These are phyloP conservation scores for Poeciliopsis paucimaculata DNA, from an alignment of 2,797 vertebrate species.

Conservation along the genomic window DNA sequence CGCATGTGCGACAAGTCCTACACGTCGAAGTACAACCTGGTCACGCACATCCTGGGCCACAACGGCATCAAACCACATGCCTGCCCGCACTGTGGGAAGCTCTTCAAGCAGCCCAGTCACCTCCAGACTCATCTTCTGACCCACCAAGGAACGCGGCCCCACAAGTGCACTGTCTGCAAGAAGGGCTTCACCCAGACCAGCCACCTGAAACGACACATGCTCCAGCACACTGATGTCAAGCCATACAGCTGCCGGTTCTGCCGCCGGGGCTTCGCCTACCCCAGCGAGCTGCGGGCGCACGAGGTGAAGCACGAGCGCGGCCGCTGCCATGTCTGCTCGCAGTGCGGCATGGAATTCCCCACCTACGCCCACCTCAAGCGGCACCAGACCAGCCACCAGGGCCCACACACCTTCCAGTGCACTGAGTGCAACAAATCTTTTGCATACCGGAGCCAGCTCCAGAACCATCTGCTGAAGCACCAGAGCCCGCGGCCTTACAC, in stretches of 20 bases:
- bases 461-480: slow-evolving; percentile 97
- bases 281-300: slow-evolving; percentile 94
- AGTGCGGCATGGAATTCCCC: slow-evolving; percentile 97
- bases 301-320: slow-evolving; percentile 95
- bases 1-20: slow-evolving; percentile 98
- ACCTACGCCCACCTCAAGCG: slow-evolving; percentile 96
- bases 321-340: slow-evolving; percentile 92
- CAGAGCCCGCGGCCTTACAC: slow-evolving; percentile 95
- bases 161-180: slow-evolving; percentile 95
- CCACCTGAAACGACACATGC: slow-evolving; percentile 98
- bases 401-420: slow-evolving; percentile 94
- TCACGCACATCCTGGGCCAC: slow-evolving; percentile 97
- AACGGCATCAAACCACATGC: slow-evolving; percentile 97
- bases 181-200: slow-evolving; percentile 98
- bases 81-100: slow-evolving; percentile 94
- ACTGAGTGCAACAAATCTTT: slow-evolving; percentile 96
- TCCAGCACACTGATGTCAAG: slow-evolving; percentile 94
- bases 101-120: slow-evolving; percentile 98
- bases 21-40: slow-evolving; percentile 98
- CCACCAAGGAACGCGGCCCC: slow-evolving; percentile 94
- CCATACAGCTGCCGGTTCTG: slow-evolving; percentile 98
- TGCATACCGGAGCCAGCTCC: slow-evolving; percentile 96
- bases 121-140: slow-evolving; percentile 97
- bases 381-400: slow-evolving; percentile 95
- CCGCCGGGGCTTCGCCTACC: slow-evolving; percentile 94